Evolutionary conservation across 2,113 vertebrate species (phyloP).

Genomic region (Periophthalmodon schlosseri): DNA sequence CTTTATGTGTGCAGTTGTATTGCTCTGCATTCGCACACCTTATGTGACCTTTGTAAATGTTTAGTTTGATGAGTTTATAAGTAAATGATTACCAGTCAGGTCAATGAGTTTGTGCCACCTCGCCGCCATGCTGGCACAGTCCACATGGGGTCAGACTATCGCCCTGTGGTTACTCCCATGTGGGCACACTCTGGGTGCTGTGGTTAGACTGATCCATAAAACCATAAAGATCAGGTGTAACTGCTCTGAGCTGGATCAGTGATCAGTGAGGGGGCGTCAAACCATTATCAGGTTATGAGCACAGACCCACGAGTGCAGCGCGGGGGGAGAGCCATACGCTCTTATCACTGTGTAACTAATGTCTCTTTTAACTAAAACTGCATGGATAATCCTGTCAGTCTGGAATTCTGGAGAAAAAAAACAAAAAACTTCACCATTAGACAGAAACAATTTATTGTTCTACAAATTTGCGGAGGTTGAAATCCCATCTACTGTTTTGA

Average conservation of each 20-base stretch:
- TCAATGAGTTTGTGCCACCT: slow-evolving; percentile 13
- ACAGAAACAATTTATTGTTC: background rate
- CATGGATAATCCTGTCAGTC: background rate
- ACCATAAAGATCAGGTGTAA: slow-evolving; percentile 54
- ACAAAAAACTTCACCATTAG: background rate
- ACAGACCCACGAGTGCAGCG: slow-evolving; percentile 13
- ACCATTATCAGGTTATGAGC: slow-evolving; percentile 5
- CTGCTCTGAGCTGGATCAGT: slow-evolving; percentile 36
- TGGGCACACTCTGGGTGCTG: slow-evolving; percentile 3
- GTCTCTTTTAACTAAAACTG: background rate
- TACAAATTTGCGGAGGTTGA: background rate
- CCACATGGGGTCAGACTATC: slow-evolving; percentile 33
- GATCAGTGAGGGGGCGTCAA: background rate
- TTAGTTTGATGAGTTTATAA: background rate
- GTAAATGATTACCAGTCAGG: slow-evolving; percentile 41
- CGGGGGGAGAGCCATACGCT: background rate
- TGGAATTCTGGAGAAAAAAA: background rate
- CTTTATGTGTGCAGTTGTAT: too few species aligned
- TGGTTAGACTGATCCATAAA: slow-evolving; percentile 40
- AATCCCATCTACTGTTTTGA: background rate
- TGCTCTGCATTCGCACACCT: background rate
- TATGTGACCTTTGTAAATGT: background rate
- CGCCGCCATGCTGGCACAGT: slow-evolving; percentile 51
- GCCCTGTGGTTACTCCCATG: background rate
- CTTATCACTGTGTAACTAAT: background rate